phyloP scores from a whole-genome alignment of 2,888 invertebrate species.

The Mesopsocus fuscifrons region DNA sequence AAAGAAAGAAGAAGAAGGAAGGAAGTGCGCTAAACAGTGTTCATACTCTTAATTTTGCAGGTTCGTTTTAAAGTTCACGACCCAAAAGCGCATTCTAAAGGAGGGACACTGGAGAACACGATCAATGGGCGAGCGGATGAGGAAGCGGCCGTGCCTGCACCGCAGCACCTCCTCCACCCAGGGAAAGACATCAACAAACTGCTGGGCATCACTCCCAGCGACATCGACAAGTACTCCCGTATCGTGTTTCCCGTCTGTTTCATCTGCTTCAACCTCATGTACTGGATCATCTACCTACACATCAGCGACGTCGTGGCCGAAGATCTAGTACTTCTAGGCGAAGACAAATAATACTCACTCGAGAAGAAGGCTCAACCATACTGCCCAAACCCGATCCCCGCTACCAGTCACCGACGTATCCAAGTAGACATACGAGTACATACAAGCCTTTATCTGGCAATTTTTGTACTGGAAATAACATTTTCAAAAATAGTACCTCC shows the following conservation, averaged over 20 bases:
- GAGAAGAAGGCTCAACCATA: too few relatives aligned
- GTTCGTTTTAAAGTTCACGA: constrained; percentile 90
- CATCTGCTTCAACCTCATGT: constrained; percentile 96
- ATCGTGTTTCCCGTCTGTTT: constrained; percentile 97
- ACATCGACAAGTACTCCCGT: constrained; percentile 97
- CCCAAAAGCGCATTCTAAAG: constrained; percentile 84
- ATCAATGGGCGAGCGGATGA: constrained; percentile 59
- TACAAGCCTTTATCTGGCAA: too few relatives aligned
- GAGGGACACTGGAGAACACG: constrained; percentile 77
- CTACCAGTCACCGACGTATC: too few relatives aligned
- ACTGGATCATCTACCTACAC: constrained; percentile 93
- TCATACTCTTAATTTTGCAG: too few relatives aligned
- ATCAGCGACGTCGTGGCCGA: constrained; percentile 91
- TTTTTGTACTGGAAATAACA: too few relatives aligned
- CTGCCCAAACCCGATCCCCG: too few relatives aligned
- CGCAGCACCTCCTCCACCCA: constrained; percentile 62
- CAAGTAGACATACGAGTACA: too few relatives aligned
- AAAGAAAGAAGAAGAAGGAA: too few relatives aligned
- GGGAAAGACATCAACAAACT: constrained; percentile 85
- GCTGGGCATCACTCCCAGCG: constrained; percentile 84
- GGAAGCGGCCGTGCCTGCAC: constrained; percentile 38
- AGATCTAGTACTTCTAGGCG: constrained; percentile 66
- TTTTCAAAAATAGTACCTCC: too few relatives aligned
- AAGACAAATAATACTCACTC: constrained; percentile 40
- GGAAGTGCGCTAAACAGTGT: too few relatives aligned